A percentile compares a stretch with the other conserved stretches of the same genome.
phyloP scores from a whole-genome alignment of 2,113 vertebrate genomes.

The Saimiri boliviensis region DNA sequence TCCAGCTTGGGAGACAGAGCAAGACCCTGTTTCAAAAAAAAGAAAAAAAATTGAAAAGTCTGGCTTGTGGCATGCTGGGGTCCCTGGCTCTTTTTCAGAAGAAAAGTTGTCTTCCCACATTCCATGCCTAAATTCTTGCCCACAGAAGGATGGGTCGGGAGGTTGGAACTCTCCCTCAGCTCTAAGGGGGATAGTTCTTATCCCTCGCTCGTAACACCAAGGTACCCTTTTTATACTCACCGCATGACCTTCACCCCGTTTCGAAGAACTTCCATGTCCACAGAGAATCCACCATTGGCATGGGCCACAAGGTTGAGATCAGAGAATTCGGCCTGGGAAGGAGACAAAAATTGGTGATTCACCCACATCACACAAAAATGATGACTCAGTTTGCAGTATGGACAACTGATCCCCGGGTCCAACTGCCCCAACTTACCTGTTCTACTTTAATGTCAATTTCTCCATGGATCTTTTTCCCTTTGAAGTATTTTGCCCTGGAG shows the following conservation, averaged over 20 bases:
- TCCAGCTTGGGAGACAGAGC: neutral
- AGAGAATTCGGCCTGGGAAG: constrained; percentile 90
- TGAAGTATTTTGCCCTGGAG: constrained; percentile 91
- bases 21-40: neutral
- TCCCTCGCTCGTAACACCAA: neutral
- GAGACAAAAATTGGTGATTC: neutral
- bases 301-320: constrained; percentile 93
- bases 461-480: constrained; percentile 91
- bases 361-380: neutral
- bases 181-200: neutral
- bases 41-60: constrained; percentile 38
- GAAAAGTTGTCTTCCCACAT: neutral
- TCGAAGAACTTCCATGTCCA: constrained; percentile 90
- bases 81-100: constrained; percentile 25
- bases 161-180: neutral
- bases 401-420: neutral
- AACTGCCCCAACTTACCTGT: constrained; percentile 84
- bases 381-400: neutral
- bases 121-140: constrained; percentile 3
- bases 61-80: constrained; percentile 16
- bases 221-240: constrained; percentile 79
- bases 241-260: constrained; percentile 90
- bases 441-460: constrained; percentile 94
- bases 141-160: neutral
- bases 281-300: constrained; percentile 88